Base-by-base conservation (phyloP, 2,888 invertebrate genomes). In the Caenorhabditis sinica region DNA sequence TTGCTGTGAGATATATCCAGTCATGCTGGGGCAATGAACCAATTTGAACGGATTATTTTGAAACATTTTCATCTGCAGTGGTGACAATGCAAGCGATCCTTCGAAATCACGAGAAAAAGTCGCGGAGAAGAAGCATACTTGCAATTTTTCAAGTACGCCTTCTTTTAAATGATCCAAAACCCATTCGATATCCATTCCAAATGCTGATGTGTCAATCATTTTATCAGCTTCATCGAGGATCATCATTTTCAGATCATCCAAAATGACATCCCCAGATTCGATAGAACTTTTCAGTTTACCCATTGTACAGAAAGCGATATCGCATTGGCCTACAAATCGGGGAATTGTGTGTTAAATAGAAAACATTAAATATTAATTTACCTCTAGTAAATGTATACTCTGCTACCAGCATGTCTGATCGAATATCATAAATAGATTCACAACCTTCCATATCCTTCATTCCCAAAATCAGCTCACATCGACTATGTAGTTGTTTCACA, bases 211-310 rank as follows among this genome's bases (percentile, higher is more conserved):
- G n/a, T 75, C 80, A 8, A 75, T 63, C 88, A 88, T 88, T 61
- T 82, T 83, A 45, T 88, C 88, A 8, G 85, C 85, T 77, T 88
- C 88, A 51, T 88, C 88, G 11, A 85, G 40, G 17, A 88, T 61
- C 1, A 88, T 33, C 71, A 83, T 45, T 40, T 76, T 63, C 36
- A 88, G 49, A 20, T 85, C 61, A 20, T 63, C 58, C 2, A 87
- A 65, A 28, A 20, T 20, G 23, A 56, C 28, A 28, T 20, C 56
- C 11, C 20, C 53, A 9, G 53, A 20, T 23, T 63, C 36, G 23
- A 79, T 65, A 1, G 28, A 23, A 11, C 43, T 25, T 45, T 71
- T 60, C 58, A 83, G n/a, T 13, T 72, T 73, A 23, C 83, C 83
- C 79, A 83, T 79, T 13, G 83, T 83, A n/a, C 69, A 74, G 6